These are phyloP conservation scores for Drosophila mercatorum DNA, from an alignment of 2,888 invertebrate genomes.

Conservation along the genomic window DNA sequence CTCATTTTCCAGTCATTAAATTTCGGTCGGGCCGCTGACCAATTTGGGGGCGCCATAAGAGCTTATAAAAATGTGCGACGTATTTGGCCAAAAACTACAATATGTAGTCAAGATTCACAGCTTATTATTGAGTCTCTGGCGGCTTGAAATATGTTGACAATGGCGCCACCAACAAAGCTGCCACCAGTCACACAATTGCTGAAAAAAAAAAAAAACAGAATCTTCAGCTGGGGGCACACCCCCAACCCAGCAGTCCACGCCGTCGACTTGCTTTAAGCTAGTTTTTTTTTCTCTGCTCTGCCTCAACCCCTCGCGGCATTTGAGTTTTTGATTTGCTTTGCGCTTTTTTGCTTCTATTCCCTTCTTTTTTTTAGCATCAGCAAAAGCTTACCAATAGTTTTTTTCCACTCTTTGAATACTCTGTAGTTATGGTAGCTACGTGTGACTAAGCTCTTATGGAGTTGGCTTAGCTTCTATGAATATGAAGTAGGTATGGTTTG, in stretches of 20 bases:
- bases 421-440: not conserved
- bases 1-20: constrained; percentile 81
- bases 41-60: constrained; percentile 66
- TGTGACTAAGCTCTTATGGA: no score
- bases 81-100: constrained; percentile 43
- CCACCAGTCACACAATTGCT: constrained; percentile 25
- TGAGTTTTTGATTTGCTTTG: constrained; percentile 71
- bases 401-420: not conserved
- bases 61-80: constrained; percentile 48
- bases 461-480: not conserved
- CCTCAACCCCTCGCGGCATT: constrained; percentile 74
- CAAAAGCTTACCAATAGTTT: constrained; percentile 62
- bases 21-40: constrained; percentile 69
- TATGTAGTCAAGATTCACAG: constrained; percentile 53
- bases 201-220: constrained; percentile 8
- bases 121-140: constrained; percentile 74
- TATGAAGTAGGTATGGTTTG: not conserved
- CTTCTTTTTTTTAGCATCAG: constrained; percentile 61
- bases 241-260: not conserved
- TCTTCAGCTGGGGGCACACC: constrained; percentile 10
- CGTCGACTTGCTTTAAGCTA: constrained; percentile 25
- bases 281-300: constrained; percentile 13
- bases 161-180: constrained; percentile 72
- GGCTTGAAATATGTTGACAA: constrained; percentile 78
- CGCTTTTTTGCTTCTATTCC: constrained; percentile 21